Percentiles rank a stretch among this genome's conserved stretches.
Evolutionary conservation across 2,113 vertebrate genomes (phyloP).

Genomic region (Arothron firmamentum): DNA sequence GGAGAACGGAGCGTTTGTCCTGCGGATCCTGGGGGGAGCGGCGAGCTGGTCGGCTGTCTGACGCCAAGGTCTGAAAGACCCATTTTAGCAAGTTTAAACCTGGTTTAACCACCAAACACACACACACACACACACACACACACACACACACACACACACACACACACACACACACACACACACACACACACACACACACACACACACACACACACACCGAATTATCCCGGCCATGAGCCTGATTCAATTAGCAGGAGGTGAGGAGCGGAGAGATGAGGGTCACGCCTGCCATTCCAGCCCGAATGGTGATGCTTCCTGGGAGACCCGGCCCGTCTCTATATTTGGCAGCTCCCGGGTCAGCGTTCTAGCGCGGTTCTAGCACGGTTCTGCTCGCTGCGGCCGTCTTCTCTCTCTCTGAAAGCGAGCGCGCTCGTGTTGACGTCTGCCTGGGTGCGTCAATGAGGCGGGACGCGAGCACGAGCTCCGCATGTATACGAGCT

Average conservation of each 20-base stretch:
- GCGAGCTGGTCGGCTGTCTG: constrained; percentile 20
- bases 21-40: constrained; percentile 18
- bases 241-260: constrained; percentile 75
- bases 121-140: constrained; percentile 21
- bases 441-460: too few relatives aligned
- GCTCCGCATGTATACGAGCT: too few relatives aligned
- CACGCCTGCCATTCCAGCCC: constrained; percentile 63
- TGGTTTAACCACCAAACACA: constrained; percentile 43
- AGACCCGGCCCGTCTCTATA: constrained; percentile 65
- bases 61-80: constrained; percentile 21
- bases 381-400: constrained; percentile 25
- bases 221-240: constrained; percentile 61
- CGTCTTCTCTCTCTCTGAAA: neutral
- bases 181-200: constrained; percentile 16
- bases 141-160: constrained; percentile 7
- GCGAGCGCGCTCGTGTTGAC: too few relatives aligned
- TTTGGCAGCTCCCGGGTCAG: constrained; percentile 67
- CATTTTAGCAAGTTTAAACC: constrained; percentile 44
- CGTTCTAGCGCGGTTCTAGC: constrained; percentile 62
- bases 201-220: constrained; percentile 12
- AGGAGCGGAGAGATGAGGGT: constrained; percentile 73
- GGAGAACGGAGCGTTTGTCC: constrained; percentile 39
- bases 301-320: constrained; percentile 67
- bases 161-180: constrained; percentile 19
- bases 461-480: too few relatives aligned